Evolutionary conservation across 2,888 invertebrate genomes (phyloP), one percentile per base, ranked within the genome.

Genomic region (Cremastobaeus sp.): DNA sequence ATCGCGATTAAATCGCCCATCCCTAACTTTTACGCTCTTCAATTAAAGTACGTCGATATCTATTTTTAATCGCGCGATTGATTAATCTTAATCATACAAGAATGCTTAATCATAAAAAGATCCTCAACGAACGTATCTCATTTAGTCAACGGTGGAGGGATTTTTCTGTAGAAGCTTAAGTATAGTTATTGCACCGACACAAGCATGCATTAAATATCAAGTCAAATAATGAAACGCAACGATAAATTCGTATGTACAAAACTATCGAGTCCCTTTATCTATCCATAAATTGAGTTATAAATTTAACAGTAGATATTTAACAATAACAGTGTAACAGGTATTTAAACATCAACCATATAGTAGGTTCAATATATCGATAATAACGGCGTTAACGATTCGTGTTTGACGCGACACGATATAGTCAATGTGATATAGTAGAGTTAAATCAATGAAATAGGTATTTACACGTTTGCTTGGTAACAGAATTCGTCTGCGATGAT

Each of bases 251-350:
- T 69, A 69, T 69, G 35, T 69, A 69, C 68, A 69, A 69, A 69
- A 69, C 68, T 35, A 60, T 37, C 18, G 18, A 64, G 35, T 45
- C 21, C 17, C 2, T 14, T 12, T 32, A 30, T 45, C 15, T 11
- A 37, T 48, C 30, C 6, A 52, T 52, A 69, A 52, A 69, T 69
- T 28, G 45, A 45, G 41, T 14, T 43, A 57, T 18, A 69, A 69
- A 69, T 59, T 59, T 52, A 69, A 69, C 68, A 69, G 45, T 60
- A 59, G 35, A 60, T 47, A 60, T 69, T 69, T 37, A 69, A 69
- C 68, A 69, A 69, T 60, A 69, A 69, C 68, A 69, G 34, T 28
- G 39, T 68, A 68, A 68, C 68, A 68, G 59, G 55, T 66, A 48
- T 47, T 59, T 52, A 48, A 65, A 66, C 59, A 59, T 68, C 25